Percentiles rank a stretch among this genome's conserved stretches.
Conservation (phyloP, 2,797 vertebrate genomes). For the Megalops cyprinoides region DNA sequence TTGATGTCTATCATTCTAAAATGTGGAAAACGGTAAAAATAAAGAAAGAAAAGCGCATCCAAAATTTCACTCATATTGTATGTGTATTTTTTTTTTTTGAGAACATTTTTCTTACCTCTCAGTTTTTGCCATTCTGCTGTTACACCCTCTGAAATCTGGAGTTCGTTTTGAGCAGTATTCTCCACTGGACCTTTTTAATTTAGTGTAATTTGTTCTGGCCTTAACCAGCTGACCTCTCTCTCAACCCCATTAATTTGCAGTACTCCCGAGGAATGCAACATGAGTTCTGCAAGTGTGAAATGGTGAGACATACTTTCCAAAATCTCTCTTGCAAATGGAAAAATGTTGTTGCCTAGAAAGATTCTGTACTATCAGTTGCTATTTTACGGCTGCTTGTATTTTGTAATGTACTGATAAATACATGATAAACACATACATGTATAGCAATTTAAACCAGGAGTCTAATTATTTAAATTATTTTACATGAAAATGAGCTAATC, state of each 20-base stretch:
- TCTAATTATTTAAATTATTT: not conserved
- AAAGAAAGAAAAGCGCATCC: too few relatives aligned
- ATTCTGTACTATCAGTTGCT: not conserved
- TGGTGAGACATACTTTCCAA: not conserved
- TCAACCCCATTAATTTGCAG: constrained; percentile 1
- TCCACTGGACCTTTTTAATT: not conserved
- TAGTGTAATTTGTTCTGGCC: not conserved
- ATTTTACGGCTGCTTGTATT: not conserved
- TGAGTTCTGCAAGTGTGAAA: constrained; percentile 13
- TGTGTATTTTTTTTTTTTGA: not conserved
- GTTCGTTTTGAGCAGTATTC: not conserved
- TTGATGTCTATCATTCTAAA: not conserved
- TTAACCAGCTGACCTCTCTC: not conserved
- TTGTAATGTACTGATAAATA: not conserved
- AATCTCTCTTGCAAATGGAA: not conserved
- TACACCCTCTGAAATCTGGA: not conserved
- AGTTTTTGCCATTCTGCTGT: not conserved
- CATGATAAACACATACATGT: not conserved
- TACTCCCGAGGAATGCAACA: constrained; percentile 12
- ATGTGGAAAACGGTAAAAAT: too few relatives aligned
- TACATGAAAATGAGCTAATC: not conserved
- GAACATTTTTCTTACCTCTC: not conserved
- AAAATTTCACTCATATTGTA: too few relatives aligned
- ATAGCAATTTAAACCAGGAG: not conserved
- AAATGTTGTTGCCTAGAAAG: not conserved